Base-by-base conservation (phyloP, 1,140 invertebrate genomes). In the Glomeris maerens region DNA sequence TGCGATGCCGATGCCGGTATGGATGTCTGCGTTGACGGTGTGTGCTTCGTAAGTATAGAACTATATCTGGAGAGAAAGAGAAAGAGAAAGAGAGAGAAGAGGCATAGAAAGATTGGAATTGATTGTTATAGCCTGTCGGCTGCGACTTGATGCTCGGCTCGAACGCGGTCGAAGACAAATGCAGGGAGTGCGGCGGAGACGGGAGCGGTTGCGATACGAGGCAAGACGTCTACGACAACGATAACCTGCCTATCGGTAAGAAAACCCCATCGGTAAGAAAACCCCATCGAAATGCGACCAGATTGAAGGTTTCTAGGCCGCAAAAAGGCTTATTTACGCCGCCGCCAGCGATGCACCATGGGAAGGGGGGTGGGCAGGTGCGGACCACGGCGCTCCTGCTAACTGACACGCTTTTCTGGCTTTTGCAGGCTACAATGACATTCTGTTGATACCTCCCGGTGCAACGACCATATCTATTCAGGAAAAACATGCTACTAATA, bases 71-170 rank as follows among this genome's bases (percentile, higher is more conserved):
- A 17, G 31, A 36, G 31, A 36, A 36, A 10, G 10, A 13, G 10
- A 36, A 36, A 36, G 10, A 10, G 31, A 36, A n/a, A n/a, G n/a
- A n/a, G n/a, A n/a, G n/a, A n/a, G n/a, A n/a, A n/a, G n/a, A n/a
- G n/a, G 25, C 25, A 21, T 17, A 46, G 36, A 3, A 47, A 27
- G 45, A n/a, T n/a, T n/a, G n/a, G n/a, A n/a, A n/a, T n/a, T n/a
- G n/a, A n/a, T n/a, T n/a, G n/a, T 68, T 67, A 2, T 65, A 91
- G 86, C 77, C 79, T 2, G 85, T 97, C 23, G 94, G 94, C 45
- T 98, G 94, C 66, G 93, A 98, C 66, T 83, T 83, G 71, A 83
- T 94, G 75, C 67, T 97, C 48, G 92, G 92, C 2, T 97, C 92
- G 2, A 72, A 77, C 41, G 76, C 79, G 2, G 74, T 74, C 53